Conservation (phyloP, 2,797 vertebrate species). For the Melanotaenia parkinsoni region DNA sequence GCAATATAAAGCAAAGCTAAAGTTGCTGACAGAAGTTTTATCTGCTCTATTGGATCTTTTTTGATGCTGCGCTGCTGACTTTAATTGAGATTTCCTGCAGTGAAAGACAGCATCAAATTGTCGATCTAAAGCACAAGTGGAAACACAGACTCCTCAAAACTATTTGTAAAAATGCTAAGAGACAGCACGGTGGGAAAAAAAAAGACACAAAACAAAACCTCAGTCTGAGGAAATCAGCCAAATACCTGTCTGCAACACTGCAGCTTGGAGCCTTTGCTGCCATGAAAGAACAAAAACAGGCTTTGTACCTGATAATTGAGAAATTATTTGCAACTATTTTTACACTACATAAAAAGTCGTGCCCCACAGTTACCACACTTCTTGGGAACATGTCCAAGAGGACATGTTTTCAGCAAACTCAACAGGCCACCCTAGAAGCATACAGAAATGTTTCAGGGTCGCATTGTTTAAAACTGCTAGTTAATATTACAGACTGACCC, state of each 20-base stretch:
- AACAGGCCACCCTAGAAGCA: conserved; percentile 24
- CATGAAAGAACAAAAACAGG: conserved; percentile 61
- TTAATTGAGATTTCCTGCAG: background rate
- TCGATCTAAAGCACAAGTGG: conserved; percentile 1
- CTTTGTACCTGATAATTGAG: conserved; percentile 60
- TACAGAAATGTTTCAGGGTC: background rate
- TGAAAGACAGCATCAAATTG: background rate
- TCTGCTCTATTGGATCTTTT: background rate
- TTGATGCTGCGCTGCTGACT: background rate
- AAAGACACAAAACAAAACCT: conserved; percentile 38
- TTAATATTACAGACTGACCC: conserved; percentile 13
- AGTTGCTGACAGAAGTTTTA: background rate
- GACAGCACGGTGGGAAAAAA: conserved; percentile 28
- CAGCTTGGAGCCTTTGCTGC: conserved; percentile 27
- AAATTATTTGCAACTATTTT: conserved; percentile 57
- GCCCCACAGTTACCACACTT: conserved; percentile 42
- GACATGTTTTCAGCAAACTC: conserved; percentile 23
- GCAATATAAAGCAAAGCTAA: background rate
- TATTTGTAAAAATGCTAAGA: conserved; percentile 11
- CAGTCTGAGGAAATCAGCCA: conserved; percentile 31
- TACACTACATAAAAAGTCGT: conserved; percentile 48
- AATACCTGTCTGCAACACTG: conserved; percentile 52
- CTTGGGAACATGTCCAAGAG: conserved; percentile 11
- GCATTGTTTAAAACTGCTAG: conserved; percentile 19
- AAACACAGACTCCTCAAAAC: conserved; percentile 16